Evolutionary conservation across 2,888 invertebrate species (phyloP), one percentile per base, ranked within the genome.

Genomic region (Euproctis similis): DNA sequence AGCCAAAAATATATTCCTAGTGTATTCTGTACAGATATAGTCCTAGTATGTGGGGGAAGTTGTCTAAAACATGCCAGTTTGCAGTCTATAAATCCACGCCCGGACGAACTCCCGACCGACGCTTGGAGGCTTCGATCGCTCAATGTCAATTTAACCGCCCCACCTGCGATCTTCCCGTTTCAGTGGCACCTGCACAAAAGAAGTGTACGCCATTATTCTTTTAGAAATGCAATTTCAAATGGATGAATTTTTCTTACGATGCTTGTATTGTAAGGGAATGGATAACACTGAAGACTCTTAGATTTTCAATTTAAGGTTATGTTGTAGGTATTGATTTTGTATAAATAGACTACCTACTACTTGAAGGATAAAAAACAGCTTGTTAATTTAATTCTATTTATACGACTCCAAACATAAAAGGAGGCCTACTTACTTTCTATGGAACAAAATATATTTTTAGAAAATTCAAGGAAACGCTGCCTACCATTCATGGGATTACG

Each of bases 151-250:
- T 63, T 55, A 59, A 50, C 56, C 59, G 57, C 57, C 50, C 51
- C 48, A 55, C 43, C 55, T 46, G 52, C 52, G 58, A 63, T 67
- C 65, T 66, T 54, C 52, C 50, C n/a, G n/a, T 53, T 57, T 59
- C 66, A 57, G 59, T 61, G 58, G 56, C 57, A 63, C 62, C 59
- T 49, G 49, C 47, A 60, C 64, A 68, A 70, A n/a, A 74, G 71
- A 71, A 76, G 71, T 72, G 65, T 66, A 61, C 58, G 54, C 65
- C 58, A 74, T 76, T 76, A 76, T 68, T 76, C 77, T 67, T 59
- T 41, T 50, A 56, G 68, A 69, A 74, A 71, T 73, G 73, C 69
- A 74, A 75, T 78, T 73, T n/a, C 72, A 67, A 69, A 61, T 60
- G 50, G 56, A 58, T 65, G 63, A 60, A 64, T 65, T 73, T 70